A percentile compares a stretch with the other conserved stretches of the same genome.
These are phyloP conservation scores for Gallinago jamesoni DNA, from an alignment of 2,113 vertebrate genomes.

Conservation along the genomic window DNA sequence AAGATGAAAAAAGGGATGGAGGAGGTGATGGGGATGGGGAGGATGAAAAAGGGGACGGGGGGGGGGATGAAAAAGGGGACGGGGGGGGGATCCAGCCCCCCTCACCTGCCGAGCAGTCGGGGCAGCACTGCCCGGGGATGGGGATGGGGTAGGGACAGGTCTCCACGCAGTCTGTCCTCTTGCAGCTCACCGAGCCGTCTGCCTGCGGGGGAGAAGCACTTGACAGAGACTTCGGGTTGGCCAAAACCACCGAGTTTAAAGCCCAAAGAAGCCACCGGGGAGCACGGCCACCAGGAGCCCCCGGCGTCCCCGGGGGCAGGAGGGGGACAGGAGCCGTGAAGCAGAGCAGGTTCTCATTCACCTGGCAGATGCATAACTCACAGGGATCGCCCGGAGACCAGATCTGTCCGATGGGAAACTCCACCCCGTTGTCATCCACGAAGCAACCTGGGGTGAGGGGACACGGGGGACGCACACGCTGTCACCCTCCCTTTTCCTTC, in stretches of 20 bases:
- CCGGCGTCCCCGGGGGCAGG: neutral
- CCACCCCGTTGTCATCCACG: conserved; percentile 80
- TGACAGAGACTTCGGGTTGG: conserved; percentile 42
- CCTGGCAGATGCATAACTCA: conserved; percentile 88
- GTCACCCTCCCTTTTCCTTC: neutral
- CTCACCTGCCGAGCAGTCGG: conserved; percentile 80
- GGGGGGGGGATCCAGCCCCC: neutral
- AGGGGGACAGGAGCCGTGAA: neutral
- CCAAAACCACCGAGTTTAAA: neutral
- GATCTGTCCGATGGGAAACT: conserved; percentile 83
- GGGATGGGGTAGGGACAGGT: conserved; percentile 80
- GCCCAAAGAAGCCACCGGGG: neutral
- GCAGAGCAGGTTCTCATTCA: conserved; percentile 79
- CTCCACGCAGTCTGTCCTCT: conserved; percentile 79
- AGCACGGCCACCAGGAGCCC: neutral
- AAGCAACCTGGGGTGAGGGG: conserved; percentile 71
- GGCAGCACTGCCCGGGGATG: conserved; percentile 82
- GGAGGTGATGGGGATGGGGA: neutral
- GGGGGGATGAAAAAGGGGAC: neutral
- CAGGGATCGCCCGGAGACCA: conserved; percentile 86
- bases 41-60: too few relatives aligned
- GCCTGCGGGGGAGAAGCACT: conserved; percentile 67
- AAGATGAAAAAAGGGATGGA: too few relatives aligned
- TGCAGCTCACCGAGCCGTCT: conserved; percentile 78
- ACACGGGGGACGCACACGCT: neutral